These are phyloP conservation scores for Ditula angustiorana DNA, from an alignment of 2,888 invertebrate genomes.

Conservation along the genomic window DNA sequence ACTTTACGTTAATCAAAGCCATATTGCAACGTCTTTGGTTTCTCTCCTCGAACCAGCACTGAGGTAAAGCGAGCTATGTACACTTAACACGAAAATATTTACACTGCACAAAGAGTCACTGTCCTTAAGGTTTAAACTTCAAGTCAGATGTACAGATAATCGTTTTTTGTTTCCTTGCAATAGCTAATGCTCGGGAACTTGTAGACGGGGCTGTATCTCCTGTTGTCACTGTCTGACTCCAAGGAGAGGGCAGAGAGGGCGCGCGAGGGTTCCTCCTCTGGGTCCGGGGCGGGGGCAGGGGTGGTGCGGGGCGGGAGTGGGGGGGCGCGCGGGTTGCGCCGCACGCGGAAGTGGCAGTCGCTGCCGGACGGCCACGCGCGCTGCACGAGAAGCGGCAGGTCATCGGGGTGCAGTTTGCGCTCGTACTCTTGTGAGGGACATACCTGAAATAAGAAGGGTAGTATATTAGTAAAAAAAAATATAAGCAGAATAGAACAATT, in stretches of 20 bases:
- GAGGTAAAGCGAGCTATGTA: slow-evolving; percentile 63
- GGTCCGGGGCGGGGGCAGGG: slow-evolving; percentile 61
- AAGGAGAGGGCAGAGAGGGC: slow-evolving; percentile 78
- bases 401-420: slow-evolving; percentile 94
- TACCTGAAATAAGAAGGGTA: slow-evolving; percentile 72
- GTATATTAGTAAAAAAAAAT: background rate
- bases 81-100: slow-evolving; percentile 70
- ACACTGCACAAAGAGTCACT: slow-evolving; percentile 67
- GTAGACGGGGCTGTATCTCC: slow-evolving; percentile 79
- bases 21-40: slow-evolving; percentile 73
- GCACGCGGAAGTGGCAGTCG: slow-evolving; percentile 92
- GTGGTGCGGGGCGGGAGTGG: slow-evolving; percentile 88
- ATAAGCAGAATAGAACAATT: too few relatives aligned
- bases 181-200: slow-evolving; percentile 81
- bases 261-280: slow-evolving; percentile 64
- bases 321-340: slow-evolving; percentile 92
- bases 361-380: slow-evolving; percentile 89
- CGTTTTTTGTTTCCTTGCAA: slow-evolving; percentile 77
- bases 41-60: slow-evolving; percentile 55
- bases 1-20: slow-evolving; percentile 50
- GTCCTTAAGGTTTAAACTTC: slow-evolving; percentile 51
- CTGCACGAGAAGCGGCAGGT: slow-evolving; percentile 93
- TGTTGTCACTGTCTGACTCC: slow-evolving; percentile 71
- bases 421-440: slow-evolving; percentile 94
- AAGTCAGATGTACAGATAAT: slow-evolving; percentile 78